Evolutionary conservation across 2,797 vertebrate species (phyloP), one percentile per base, ranked within the genome.

Genomic region (Acomys russatus): DNA sequence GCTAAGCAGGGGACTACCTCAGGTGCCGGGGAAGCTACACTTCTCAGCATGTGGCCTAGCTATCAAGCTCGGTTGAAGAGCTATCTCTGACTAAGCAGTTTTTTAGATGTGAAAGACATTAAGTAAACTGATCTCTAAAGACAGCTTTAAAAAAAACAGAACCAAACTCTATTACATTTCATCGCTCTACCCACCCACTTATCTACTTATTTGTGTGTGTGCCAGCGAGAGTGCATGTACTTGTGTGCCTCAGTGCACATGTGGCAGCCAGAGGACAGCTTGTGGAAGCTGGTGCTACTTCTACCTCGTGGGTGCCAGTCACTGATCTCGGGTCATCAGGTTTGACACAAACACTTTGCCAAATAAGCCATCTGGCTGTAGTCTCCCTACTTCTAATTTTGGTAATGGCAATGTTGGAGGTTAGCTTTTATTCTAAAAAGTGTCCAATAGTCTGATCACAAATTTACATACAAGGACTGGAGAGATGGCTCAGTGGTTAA

Each of bases 341-440:
- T 54, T 35, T 71, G 30, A 25, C 64, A 59, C 28, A 56, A 49
- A 22, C 2, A 8, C 33, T 35, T 2, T 56, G 49, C 51, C 33
- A 8, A 11, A 10, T 38, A 54, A 74, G 25, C 9, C 70, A 49
- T 23, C 71, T 25, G 1, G 30, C 22, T 87, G 90, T 74, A 33
- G 22, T 79, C 33, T 82, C 38, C 71, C 56, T 74, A 80, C 84
- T 33, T 63, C 28, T 22, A 95, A 18, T 79, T 63, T 63, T 89
- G 64, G 51, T 93, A 90, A 94, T 51, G 15, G 59, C 35, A 83
- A 59, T 1, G 22, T 18, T 59, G 23, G 4, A 61, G 25, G 30
- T 66, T 90, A 61, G 78, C 12, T 28, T 94, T 66, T 89, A 66
- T 89, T 88, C 91, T 88, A n/a, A 86, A 92, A 91, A 91, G 73